These are phyloP conservation scores for Malurus splendens DNA, from an alignment of 2,797 vertebrate genomes.

Conservation along the genomic window DNA sequence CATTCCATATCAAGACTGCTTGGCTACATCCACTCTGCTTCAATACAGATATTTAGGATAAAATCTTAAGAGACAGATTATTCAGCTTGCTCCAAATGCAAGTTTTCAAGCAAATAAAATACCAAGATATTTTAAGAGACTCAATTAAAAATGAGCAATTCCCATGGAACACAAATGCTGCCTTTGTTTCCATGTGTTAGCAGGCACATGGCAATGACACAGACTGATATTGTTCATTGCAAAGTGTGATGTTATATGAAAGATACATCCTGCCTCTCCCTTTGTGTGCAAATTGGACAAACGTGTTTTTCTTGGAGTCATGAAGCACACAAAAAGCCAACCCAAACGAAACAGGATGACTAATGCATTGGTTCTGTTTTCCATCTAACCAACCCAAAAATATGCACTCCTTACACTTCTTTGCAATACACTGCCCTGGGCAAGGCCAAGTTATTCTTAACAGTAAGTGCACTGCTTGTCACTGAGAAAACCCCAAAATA, in stretches of 20 bases:
- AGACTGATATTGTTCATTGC: conserved; percentile 36
- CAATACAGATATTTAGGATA: neutral
- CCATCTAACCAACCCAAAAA: conserved; percentile 59
- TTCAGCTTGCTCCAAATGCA: neutral
- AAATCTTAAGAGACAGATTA: neutral
- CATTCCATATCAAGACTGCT: neutral
- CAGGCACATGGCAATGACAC: conserved; percentile 1
- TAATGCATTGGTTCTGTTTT: conserved; percentile 66
- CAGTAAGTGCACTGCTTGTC: neutral
- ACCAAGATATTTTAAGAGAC: neutral
- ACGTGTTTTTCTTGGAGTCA: conserved; percentile 70
- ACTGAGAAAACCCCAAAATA: conserved; percentile 33
- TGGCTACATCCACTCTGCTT: neutral
- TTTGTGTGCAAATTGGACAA: conserved; percentile 63
- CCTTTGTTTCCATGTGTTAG: conserved; percentile 10
- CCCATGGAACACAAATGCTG: neutral
- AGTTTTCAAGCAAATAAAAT: neutral
- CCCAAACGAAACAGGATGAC: conserved; percentile 68
- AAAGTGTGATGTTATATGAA: conserved; percentile 48
- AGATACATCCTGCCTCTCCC: conserved; percentile 63
- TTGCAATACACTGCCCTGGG: conserved; percentile 31
- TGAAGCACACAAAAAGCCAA: conserved; percentile 61
- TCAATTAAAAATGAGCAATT: neutral
- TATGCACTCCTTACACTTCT: conserved; percentile 35
- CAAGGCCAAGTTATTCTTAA: conserved; percentile 29